Percentiles rank a stretch among this genome's conserved stretches.
Evolutionary conservation across 2,797 vertebrate genomes (phyloP).

Genomic region (Lagocephalus sceleratus): DNA sequence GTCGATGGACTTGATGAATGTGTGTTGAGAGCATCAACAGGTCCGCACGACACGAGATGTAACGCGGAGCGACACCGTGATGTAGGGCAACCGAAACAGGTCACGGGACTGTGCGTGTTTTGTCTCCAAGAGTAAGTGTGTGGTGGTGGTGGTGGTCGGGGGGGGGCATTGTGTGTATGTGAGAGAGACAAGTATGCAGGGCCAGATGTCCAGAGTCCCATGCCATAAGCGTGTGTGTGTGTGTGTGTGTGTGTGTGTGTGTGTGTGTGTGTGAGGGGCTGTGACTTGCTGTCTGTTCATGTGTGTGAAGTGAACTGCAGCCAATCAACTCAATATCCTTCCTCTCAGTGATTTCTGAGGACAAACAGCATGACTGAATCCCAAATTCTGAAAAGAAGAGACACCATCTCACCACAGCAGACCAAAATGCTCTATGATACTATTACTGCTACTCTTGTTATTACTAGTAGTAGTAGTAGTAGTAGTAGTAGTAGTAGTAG

Average conservation of each 20-base stretch:
- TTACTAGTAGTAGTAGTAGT: no score
- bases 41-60: constrained; percentile 45
- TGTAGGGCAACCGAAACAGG: constrained; percentile 50
- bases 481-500: no score
- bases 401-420: constrained; percentile 2
- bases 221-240: constrained; percentile 38
- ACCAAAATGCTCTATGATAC: neutral
- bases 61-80: constrained; percentile 34
- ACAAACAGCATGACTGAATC: constrained; percentile 12
- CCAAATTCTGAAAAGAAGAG: neutral
- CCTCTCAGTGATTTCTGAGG: constrained; percentile 44
- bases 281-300: constrained; percentile 34
- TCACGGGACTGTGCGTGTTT: constrained; percentile 56
- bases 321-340: constrained; percentile 60
- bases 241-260: neutral
- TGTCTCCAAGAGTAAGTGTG: constrained; percentile 42
- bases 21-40: constrained; percentile 58
- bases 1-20: constrained; percentile 39
- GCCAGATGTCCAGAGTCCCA: constrained; percentile 64
- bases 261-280: no score
- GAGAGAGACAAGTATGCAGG: neutral
- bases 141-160: constrained; percentile 9
- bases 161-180: constrained; percentile 4
- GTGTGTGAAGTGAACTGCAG: constrained; percentile 55
- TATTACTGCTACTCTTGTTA: no score